These are phyloP conservation scores for Nasua narica DNA, from an alignment of 2,797 vertebrate species.

Conservation along the genomic window DNA sequence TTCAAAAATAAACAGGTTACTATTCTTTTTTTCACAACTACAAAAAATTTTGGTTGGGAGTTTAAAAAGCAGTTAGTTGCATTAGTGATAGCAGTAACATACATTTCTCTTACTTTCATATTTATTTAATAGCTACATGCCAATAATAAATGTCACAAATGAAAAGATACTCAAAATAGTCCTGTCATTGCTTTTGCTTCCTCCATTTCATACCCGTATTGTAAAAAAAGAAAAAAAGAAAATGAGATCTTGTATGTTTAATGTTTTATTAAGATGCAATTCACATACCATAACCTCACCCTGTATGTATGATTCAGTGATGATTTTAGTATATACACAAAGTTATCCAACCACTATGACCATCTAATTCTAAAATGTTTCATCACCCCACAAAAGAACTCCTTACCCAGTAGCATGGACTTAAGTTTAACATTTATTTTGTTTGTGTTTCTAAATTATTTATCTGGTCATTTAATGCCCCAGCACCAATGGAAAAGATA, in stretches of 20 bases:
- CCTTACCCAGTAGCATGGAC: background rate
- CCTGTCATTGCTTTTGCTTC: background rate
- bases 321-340: background rate
- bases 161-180: background rate
- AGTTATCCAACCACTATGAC: background rate
- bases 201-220: background rate
- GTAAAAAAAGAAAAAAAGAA: background rate
- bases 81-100: background rate
- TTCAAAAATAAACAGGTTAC: slow-evolving; percentile 86
- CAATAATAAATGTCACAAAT: slow-evolving; percentile 35
- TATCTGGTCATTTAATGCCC: background rate
- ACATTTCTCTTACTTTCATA: slow-evolving; percentile 31
- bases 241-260: background rate
- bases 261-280: background rate
- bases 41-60: background rate
- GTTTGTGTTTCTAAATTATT: slow-evolving; percentile 37
- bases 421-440: slow-evolving; percentile 2
- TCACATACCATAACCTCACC: background rate
- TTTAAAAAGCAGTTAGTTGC: slow-evolving; percentile 21
- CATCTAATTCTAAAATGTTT: background rate
- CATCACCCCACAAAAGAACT: background rate
- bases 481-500: background rate
- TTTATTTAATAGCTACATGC: background rate
- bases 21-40: background rate
- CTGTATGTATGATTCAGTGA: background rate